phyloP scores from a whole-genome alignment of 2,888 invertebrate species.

The Ichneumon xanthorius region DNA sequence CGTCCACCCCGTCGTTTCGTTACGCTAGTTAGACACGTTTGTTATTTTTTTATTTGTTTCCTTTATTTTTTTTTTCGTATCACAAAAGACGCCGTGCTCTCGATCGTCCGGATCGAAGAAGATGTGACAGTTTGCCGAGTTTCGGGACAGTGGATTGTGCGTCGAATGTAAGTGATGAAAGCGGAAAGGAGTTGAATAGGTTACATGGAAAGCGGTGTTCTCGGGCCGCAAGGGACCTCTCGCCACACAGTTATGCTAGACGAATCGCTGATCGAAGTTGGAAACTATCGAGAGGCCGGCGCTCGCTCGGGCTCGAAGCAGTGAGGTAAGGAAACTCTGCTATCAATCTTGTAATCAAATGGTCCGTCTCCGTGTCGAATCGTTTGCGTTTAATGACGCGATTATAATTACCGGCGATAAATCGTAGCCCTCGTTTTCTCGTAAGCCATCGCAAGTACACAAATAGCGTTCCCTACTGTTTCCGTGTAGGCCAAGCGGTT shows the following conservation, averaged over 20 bases:
- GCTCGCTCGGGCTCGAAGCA: not conserved
- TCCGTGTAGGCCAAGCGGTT: not conserved
- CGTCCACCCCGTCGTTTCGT: not conserved
- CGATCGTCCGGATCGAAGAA: not conserved
- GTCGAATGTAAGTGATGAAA: slow-evolving; percentile 5
- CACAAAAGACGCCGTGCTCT: not conserved
- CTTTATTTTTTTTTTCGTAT: not conserved
- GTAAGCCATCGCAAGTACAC: not conserved
- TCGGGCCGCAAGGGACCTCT: not conserved
- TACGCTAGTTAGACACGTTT: too few species aligned
- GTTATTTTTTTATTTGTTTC: not conserved
- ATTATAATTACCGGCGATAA: slow-evolving; percentile 26
- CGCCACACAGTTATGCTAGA: slow-evolving; percentile 2
- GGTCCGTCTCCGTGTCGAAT: not conserved
- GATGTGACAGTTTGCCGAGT: slow-evolving; percentile 18
- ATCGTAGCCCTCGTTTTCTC: not conserved
- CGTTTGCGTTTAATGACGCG: not conserved
- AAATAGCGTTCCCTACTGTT: not conserved
- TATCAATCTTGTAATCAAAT: not conserved
- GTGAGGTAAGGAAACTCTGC: not conserved
- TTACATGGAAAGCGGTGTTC: slow-evolving; percentile 50
- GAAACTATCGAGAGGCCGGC: slow-evolving; percentile 13
- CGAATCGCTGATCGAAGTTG: not conserved
- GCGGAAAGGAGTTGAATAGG: slow-evolving; percentile 34
- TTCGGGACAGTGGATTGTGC: slow-evolving; percentile 25